Base-by-base conservation (phyloP, 2,797 vertebrate genomes). In the Lates japonicus region DNA sequence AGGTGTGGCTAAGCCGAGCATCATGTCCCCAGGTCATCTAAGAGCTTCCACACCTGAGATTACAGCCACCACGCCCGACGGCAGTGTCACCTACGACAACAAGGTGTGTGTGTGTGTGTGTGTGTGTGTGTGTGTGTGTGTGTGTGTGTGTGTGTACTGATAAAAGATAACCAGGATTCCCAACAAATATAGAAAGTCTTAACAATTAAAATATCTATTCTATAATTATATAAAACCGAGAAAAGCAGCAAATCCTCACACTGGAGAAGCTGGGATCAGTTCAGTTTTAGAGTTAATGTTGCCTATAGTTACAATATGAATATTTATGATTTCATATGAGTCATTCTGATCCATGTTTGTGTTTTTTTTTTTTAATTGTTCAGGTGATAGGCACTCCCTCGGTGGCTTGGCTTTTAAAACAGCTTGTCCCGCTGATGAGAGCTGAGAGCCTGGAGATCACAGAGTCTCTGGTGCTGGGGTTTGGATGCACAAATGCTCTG, bases 361-460 rank as follows among this genome's bases (percentile, higher is more conserved):
- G 35, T 54, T 1, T 78, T 46, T 83, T 46, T 83, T 31, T 19
- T 1, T 88, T 73, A 68, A 16, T 81, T 67, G 6, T 55, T 88
- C 92, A 99, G 98, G 97, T 98, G 82, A 98, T 99, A 57, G 98
- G 98, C 84, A 99, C 97, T 16, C 97, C 98, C 0, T 99, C 98
- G 16, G 97, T 99, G 68, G 97, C 97, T 60, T 97, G 97, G 93
- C 95, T 99, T 55, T 91, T 99, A 76, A 99, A 99, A 86, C 98
- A 99, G 74, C 93, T 99, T 58, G 98, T 99, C 86, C 98, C 98
- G 33, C 92, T 99, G 93, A 99, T 99, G 98, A 97, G 98, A 93
- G 96, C 97, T 19, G 98, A 99, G 93, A 98, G 97, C 93, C 96
- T 99, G 85, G 98, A 99, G 94, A 98, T 99, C 94, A 99, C 98